Evolutionary conservation across 1,140 invertebrate species (phyloP).

Genomic region (Cotesia typhae): DNA sequence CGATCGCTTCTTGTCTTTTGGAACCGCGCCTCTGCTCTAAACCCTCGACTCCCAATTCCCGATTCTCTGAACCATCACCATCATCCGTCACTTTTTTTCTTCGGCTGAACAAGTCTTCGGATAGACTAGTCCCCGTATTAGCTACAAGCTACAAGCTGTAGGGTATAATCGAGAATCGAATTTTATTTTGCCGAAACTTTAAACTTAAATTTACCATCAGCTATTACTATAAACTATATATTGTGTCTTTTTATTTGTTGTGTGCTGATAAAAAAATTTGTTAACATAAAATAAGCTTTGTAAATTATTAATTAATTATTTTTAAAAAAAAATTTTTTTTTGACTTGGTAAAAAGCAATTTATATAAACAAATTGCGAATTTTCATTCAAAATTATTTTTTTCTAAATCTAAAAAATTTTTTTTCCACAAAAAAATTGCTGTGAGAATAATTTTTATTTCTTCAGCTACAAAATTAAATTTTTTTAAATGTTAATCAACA

Average conservation of each 20-base stretch:
- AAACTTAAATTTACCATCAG: not conserved
- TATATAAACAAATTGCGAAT: too few relatives aligned
- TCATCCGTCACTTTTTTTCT: slow-evolving; percentile 16
- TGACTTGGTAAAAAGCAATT: too few relatives aligned
- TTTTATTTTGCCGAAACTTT: not conserved
- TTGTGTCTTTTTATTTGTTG: too few relatives aligned
- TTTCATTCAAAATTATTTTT: too few relatives aligned
- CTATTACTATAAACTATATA: not conserved
- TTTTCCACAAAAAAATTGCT: too few relatives aligned
- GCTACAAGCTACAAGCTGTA: not conserved
- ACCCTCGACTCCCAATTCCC: slow-evolving; percentile 15
- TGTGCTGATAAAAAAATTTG: too few relatives aligned
- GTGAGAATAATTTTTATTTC: too few relatives aligned
- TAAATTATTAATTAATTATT: not conserved
- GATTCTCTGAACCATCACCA: slow-evolving; percentile 20
- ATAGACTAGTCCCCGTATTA: not conserved
- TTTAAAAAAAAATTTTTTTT: not conserved
- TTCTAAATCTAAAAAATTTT: too few relatives aligned
- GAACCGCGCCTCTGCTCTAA: slow-evolving; percentile 23
- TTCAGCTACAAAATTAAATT: too few relatives aligned
- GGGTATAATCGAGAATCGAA: not conserved
- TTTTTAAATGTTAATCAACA: too few relatives aligned
- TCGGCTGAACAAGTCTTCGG: not conserved
- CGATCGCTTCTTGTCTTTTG: slow-evolving; percentile 55
- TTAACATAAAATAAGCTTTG: too few relatives aligned